phyloP scores from a whole-genome alignment of 2,888 invertebrate species.

The Encarsia formosa region DNA sequence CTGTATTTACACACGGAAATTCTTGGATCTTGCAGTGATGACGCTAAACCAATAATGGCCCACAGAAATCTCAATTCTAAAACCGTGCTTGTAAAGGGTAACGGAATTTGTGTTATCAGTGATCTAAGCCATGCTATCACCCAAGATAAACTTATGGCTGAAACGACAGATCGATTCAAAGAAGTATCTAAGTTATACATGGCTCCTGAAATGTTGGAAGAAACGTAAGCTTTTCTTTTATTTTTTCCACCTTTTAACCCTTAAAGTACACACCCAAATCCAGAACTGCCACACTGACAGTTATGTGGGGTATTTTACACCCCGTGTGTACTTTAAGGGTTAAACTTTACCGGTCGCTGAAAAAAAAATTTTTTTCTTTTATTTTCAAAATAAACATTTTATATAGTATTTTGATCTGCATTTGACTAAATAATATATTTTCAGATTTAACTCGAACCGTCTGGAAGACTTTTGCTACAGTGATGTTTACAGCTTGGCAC shows the following conservation, averaged over 20 bases:
- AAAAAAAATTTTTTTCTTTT: too few species aligned
- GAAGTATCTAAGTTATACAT: conserved; percentile 87
- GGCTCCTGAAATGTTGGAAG: conserved; percentile 90
- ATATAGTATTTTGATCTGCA: background rate
- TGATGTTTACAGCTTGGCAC: conserved; percentile 85
- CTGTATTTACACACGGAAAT: conserved; percentile 93
- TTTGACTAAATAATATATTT: background rate
- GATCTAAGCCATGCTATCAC: conserved; percentile 87
- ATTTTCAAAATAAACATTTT: too few species aligned
- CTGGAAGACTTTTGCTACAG: conserved; percentile 83
- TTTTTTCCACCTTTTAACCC: too few species aligned
- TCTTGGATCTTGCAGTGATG: conserved; percentile 86
- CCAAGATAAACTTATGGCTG: conserved; percentile 53
- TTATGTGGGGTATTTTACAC: too few species aligned
- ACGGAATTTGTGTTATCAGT: conserved; percentile 87
- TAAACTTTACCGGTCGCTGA: too few species aligned
- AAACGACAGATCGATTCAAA: conserved; percentile 64
- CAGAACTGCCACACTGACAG: too few species aligned
- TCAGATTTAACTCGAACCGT: conserved; percentile 71
- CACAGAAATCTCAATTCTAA: conserved; percentile 92
- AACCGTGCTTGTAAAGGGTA: conserved; percentile 87
- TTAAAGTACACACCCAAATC: too few species aligned
- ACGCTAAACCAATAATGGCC: conserved; percentile 94
- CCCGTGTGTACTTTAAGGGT: too few species aligned
- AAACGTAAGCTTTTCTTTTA: conserved; percentile 55